Base-by-base conservation (phyloP, 2,797 vertebrate species). In the Toxotes lorentzi region DNA sequence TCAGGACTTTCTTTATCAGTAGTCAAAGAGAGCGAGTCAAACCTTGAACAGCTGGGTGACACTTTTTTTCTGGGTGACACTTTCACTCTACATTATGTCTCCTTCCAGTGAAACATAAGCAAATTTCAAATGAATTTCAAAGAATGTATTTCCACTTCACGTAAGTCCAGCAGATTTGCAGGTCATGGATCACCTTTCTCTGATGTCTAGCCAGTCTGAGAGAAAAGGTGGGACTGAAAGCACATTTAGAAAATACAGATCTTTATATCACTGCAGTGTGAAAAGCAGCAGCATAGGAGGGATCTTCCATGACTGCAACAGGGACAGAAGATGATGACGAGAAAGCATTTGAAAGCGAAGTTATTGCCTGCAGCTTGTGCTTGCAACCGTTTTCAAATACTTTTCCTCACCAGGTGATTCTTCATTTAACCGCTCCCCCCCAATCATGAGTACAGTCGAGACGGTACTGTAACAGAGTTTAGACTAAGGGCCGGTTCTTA, bases 1-100 rank as follows among this genome's bases (percentile, higher is more conserved):
- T 59, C 56, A 51, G 32, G 58, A 73, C 11, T 58, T 71, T 59
- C 47, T 79, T 58, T 35, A 34, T 40, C 13, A 65, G 58, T 58
- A 30, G 59, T 53, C 45, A 5, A 17, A 56, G 32, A 48, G 21
- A 40, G 11, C 11, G 50, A 53, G 60, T 47, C 70, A 13, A 24
- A 68, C 35, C 62, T 8, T 24, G 68, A 56, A 50, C 40, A 12
- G 21, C 10, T 3, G 41, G 24, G 8, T 27, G 41, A 43, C 14
- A 24, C 9, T 17, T 14, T 53, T 53, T 50, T n/a, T n/a, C 10
- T 3, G 41, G 24, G 8, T 27, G 41, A 43, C 14, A 24, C 9
- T 17, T 14, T 53, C n/a, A 12, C 59, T 45, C 21, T 35, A 13
- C 13, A 43, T 65, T 40, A 24, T 6, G 12, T 34, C 40, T 5